Conservation (phyloP, 2,113 vertebrate genomes). For the Scomber japonicus region DNA sequence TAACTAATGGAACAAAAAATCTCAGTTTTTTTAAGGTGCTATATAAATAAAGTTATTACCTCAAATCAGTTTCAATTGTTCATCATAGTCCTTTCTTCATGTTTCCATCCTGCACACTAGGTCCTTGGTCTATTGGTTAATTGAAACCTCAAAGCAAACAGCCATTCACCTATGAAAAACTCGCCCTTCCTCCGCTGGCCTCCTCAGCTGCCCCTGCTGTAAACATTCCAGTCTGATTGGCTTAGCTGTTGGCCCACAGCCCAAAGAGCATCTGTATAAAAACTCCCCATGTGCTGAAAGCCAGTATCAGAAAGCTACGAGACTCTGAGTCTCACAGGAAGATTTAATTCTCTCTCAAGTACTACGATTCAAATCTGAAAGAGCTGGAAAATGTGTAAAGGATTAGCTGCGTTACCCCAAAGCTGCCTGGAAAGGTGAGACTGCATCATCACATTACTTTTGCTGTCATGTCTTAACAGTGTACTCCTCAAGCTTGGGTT, state of each 20-base stretch:
- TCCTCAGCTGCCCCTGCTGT: conserved; percentile 33
- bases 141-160: conserved; percentile 69
- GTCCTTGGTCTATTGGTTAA: conserved; percentile 24
- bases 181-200: conserved; percentile 43
- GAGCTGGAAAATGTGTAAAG: conserved; percentile 84
- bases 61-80: no score
- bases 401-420: conserved; percentile 87
- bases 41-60: no score
- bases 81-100: no score
- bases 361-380: conserved; percentile 39
- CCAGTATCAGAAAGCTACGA: conserved; percentile 73
- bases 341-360: conserved; percentile 9
- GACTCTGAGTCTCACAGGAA: conserved; percentile 42
- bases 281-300: conserved; percentile 65
- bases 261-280: conserved; percentile 80
- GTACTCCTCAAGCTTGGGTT: background rate
- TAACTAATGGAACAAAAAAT: no score
- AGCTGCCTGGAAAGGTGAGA: conserved; percentile 86
- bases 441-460: background rate
- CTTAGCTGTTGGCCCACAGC: conserved; percentile 77
- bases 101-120: conserved; percentile 32
- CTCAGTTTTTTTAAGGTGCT: no score
- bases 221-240: conserved; percentile 83
- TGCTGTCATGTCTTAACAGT: background rate
- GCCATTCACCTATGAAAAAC: conserved; percentile 22